A percentile compares a stretch with the other conserved stretches of the same genome.
Evolutionary conservation across 2,888 invertebrate genomes (phyloP).

Genomic region (Nymphalis urticae): DNA sequence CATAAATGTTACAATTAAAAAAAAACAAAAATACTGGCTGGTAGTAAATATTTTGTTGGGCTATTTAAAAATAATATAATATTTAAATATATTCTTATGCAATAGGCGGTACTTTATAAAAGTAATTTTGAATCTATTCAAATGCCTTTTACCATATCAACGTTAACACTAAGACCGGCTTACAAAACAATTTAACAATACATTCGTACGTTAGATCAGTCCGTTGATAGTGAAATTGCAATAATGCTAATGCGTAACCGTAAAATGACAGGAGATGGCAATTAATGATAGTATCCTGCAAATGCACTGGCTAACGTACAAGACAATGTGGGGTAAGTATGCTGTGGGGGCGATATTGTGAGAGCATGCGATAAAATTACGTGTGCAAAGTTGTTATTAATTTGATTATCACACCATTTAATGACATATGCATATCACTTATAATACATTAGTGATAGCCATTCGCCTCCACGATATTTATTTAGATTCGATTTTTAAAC

Average conservation of each 20-base stretch:
- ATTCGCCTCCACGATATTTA: too few species aligned
- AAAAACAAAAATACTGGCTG: background rate
- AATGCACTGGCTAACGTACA: conserved; percentile 54
- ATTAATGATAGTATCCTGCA: conserved; percentile 67
- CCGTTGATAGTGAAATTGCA: conserved; percentile 61
- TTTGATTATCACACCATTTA: too few species aligned
- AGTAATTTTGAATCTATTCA: conserved; percentile 23
- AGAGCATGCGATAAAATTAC: conserved; percentile 36
- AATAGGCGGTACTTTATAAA: conserved; percentile 13
- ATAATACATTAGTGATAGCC: too few species aligned
- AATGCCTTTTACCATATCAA: conserved; percentile 32
- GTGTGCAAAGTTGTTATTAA: conserved; percentile 7
- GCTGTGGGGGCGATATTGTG: conserved; percentile 42
- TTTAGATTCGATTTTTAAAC: too few species aligned
- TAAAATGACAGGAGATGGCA: conserved; percentile 79
- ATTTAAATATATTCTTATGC: background rate
- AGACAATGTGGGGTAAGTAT: conserved; percentile 54
- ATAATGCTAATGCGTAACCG: conserved; percentile 78
- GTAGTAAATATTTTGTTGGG: background rate
- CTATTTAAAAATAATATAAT: background rate
- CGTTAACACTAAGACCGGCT: conserved; percentile 24
- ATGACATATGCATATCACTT: too few species aligned
- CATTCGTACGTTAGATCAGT: conserved; percentile 54
- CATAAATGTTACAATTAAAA: too few species aligned
- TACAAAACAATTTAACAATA: conserved; percentile 36